phyloP scores from a whole-genome alignment of 2,888 invertebrate genomes.

The Apodemia arnacis region DNA sequence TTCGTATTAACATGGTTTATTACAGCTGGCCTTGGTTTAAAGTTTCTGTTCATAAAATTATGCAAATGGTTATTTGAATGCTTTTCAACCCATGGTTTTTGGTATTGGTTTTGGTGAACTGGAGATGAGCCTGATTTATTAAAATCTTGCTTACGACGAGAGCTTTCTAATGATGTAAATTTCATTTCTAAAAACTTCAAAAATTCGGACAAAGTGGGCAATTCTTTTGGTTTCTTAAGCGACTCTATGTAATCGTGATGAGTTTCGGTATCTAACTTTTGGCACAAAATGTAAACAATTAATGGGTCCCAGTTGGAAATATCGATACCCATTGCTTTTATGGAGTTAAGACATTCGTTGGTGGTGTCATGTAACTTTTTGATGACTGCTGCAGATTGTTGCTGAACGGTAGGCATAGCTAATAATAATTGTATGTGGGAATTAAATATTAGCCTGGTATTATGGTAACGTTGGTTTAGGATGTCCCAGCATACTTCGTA shows the following conservation, averaged over 20 bases:
- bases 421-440: slow-evolving; percentile 10
- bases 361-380: too few species aligned
- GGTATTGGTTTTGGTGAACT: neutral
- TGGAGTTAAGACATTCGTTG: neutral
- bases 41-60: slow-evolving; percentile 9
- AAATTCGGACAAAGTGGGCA: too few species aligned
- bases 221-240: neutral
- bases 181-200: too few species aligned
- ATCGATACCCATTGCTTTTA: slow-evolving; percentile 25
- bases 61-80: neutral
- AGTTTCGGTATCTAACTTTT: slow-evolving; percentile 67
- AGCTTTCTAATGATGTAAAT: too few species aligned
- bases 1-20: slow-evolving; percentile 23
- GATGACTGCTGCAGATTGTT: too few species aligned
- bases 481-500: slow-evolving; percentile 17
- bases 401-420: too few species aligned
- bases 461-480: neutral
- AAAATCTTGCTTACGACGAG: too few species aligned
- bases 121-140: too few species aligned
- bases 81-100: slow-evolving; percentile 28
- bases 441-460: slow-evolving; percentile 27
- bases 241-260: slow-evolving; percentile 55
- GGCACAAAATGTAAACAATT: slow-evolving; percentile 61
- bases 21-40: slow-evolving; percentile 12
- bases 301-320: slow-evolving; percentile 46